Evolutionary conservation across 2,888 invertebrate genomes (phyloP).

Genomic region (Villa cingulata): DNA sequence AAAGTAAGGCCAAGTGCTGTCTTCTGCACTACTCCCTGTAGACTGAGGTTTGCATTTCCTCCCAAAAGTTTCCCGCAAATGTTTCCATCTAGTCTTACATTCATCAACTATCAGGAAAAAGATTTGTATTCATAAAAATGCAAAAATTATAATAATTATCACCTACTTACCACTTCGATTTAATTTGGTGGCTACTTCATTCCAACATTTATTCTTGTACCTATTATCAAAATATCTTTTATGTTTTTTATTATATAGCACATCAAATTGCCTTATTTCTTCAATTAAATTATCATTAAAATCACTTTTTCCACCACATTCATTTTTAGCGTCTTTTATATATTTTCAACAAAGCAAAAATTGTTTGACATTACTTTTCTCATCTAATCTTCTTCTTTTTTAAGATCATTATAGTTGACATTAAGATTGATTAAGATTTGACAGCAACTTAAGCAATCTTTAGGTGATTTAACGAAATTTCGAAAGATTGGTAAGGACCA

Average conservation of each 20-base stretch:
- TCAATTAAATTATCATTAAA: background rate
- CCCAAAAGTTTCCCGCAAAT: background rate
- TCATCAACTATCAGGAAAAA: background rate
- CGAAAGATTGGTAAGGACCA: no score
- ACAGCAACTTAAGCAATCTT: no score
- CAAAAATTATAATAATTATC: background rate
- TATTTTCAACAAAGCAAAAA: no score
- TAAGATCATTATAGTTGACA: no score
- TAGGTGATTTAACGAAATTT: no score
- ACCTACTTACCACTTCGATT: background rate
- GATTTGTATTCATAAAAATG: background rate
- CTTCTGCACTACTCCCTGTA: background rate
- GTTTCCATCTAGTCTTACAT: background rate
- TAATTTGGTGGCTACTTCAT: background rate
- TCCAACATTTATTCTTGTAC: background rate
- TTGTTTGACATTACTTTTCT: no score
- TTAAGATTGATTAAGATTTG: no score
- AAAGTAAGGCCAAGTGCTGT: background rate
- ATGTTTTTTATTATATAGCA: background rate
- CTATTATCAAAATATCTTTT: background rate
- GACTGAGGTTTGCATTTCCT: background rate
- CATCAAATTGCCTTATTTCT: background rate
- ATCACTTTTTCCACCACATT: background rate
- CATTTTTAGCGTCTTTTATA: no score
- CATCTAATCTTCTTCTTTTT: no score